phyloP scores from a whole-genome alignment of 2,888 invertebrate genomes.

The Drosophila paucipuncta region DNA sequence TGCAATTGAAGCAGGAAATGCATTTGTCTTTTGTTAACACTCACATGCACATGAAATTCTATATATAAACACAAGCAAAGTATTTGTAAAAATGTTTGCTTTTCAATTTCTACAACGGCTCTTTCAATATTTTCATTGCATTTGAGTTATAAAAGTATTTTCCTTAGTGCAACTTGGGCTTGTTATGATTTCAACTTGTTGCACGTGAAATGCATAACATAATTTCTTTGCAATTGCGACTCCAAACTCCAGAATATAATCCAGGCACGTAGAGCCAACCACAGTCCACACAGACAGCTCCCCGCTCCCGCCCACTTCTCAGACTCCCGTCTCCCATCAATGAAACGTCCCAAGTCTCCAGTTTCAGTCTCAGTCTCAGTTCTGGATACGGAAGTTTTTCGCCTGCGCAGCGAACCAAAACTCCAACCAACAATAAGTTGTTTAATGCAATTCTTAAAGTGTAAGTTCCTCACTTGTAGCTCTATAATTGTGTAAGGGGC shows the following conservation, averaged over 20 bases:
- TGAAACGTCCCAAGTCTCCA: not conserved
- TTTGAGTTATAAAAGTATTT: conserved; percentile 67
- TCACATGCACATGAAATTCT: not conserved
- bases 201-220: conserved; percentile 81
- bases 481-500: conserved; percentile 37
- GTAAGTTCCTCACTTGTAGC: conserved; percentile 65
- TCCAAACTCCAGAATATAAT: conserved; percentile 40
- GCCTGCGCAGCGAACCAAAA: conserved; percentile 45
- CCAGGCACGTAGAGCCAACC: conserved; percentile 51
- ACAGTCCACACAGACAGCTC: not conserved
- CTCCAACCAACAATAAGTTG: conserved; percentile 36
- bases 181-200: conserved; percentile 83
- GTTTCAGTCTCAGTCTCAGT: not conserved
- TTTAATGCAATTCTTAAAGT: conserved; percentile 70
- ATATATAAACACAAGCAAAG: not conserved
- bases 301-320: not conserved
- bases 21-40: conserved; percentile 37
- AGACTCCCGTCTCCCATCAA: not conserved
- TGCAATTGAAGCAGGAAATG: conserved; percentile 54
- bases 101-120: conserved; percentile 55
- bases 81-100: conserved; percentile 9
- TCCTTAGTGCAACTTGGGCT: conserved; percentile 47
- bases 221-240: conserved; percentile 35
- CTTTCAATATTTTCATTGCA: conserved; percentile 79
- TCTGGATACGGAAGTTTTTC: conserved; percentile 59